Percentiles rank a stretch among this genome's conserved stretches.
phyloP scores from a whole-genome alignment of 2,113 vertebrate genomes.

The Rattus norvegicus region DNA sequence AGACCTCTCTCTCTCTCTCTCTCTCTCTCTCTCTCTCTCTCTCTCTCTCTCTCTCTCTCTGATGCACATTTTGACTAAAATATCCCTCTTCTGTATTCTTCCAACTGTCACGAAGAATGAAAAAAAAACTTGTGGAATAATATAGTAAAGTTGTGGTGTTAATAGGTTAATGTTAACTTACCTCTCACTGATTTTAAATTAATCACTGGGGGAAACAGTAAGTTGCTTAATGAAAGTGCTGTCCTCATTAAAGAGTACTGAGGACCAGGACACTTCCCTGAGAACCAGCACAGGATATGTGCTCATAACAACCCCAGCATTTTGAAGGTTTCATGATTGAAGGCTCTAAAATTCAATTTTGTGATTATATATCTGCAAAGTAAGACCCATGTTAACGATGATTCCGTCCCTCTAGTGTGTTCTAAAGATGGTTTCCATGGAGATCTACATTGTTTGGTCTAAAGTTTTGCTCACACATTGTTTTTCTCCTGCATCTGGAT shows the following conservation, averaged over 20 bases:
- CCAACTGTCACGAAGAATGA: slow-evolving; percentile 52
- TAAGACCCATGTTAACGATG: slow-evolving; percentile 54
- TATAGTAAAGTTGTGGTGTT: slow-evolving; percentile 57
- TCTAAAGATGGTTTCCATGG: slow-evolving; percentile 77
- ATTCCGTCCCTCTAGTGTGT: slow-evolving; percentile 42
- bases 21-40: too few species aligned
- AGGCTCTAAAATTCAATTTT: slow-evolving; percentile 11
- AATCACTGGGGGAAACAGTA: slow-evolving; percentile 22
- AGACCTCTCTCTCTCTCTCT: background rate
- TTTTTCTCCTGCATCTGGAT: slow-evolving; percentile 44
- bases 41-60: background rate
- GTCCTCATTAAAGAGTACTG: slow-evolving; percentile 60
- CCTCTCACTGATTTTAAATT: slow-evolving; percentile 76
- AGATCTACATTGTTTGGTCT: slow-evolving; percentile 70
- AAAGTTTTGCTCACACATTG: slow-evolving; percentile 51
- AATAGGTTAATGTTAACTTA: slow-evolving; percentile 68
- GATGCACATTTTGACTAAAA: slow-evolving; percentile 25
- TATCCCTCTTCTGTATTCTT: slow-evolving; percentile 22
- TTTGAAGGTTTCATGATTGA: background rate
- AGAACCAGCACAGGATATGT: background rate
- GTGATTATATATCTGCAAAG: slow-evolving; percentile 56
- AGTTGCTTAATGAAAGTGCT: slow-evolving; percentile 68
- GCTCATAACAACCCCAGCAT: background rate
- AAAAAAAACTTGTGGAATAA: slow-evolving; percentile 55
- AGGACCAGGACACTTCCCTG: background rate